Conservation (phyloP, 2,888 invertebrate species). For the Thumatha senex region DNA sequence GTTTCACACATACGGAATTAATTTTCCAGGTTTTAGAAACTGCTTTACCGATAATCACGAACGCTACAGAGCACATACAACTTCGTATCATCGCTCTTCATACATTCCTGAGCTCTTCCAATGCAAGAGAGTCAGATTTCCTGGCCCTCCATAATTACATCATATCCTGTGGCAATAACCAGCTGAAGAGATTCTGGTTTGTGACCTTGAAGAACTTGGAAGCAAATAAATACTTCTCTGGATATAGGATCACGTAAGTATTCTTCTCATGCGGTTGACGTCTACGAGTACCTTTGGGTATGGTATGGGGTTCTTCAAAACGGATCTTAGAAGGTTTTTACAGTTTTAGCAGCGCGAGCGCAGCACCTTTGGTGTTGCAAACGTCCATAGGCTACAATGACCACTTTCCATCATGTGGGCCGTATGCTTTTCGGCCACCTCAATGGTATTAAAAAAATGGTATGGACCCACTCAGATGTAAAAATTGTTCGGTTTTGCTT, state of each 20-base stretch:
- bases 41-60: constrained; percentile 86
- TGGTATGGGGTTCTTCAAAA: too few species aligned
- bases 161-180: constrained; percentile 83
- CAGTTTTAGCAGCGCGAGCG: too few species aligned
- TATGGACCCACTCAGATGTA: too few species aligned
- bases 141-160: constrained; percentile 88
- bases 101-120: constrained; percentile 83
- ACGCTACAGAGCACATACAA: constrained; percentile 86
- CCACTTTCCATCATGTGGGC: too few species aligned
- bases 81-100: constrained; percentile 86
- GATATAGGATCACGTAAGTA: constrained; percentile 86
- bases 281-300: too few species aligned
- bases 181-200: constrained; percentile 88
- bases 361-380: too few species aligned
- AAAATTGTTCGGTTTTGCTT: too few species aligned
- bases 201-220: constrained; percentile 87
- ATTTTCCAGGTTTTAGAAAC: constrained; percentile 73
- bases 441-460: too few species aligned
- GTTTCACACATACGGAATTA: too few species aligned
- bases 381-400: too few species aligned
- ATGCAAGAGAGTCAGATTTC: constrained; percentile 86
- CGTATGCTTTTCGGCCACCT: too few species aligned
- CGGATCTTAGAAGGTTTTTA: too few species aligned
- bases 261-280: neutral
- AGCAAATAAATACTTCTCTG: constrained; percentile 85